A percentile compares a stretch with the other conserved stretches of the same genome.
These are phyloP conservation scores for fruit fly (Drosophila melanogaster) DNA, from an alignment of 1,140 invertebrate genomes.

Conservation along the genomic window Release_6_plus_ISO1_MT NT_033779.5:16867501-16868000, in stretches of 20 bases:
- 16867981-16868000: conserved; percentile 78
- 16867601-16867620: conserved; percentile 52
- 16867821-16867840: no score
- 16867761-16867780: no score
- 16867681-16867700: neutral
- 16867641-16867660: conserved; percentile 46
- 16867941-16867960: conserved; percentile 56
- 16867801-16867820: no score
- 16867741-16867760: no score
- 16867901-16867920: conserved; percentile 82
- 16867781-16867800: no score
- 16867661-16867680: conserved; percentile 9
- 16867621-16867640: conserved; percentile 73
- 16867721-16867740: no score
- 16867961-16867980: conserved; percentile 74
- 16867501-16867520: conserved; percentile 80
- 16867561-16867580: conserved; percentile 56
- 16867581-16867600: conserved; percentile 1
- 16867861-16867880: conserved; percentile 44
- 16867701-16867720: neutral
- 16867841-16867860: neutral
- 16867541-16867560: conserved; percentile 64
- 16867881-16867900: conserved; percentile 77
- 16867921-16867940: conserved; percentile 55
- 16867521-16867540: conserved; percentile 63